Evolutionary conservation across 2,888 invertebrate genomes (phyloP).

Genomic region (Trichogramma dendrolimi): DNA sequence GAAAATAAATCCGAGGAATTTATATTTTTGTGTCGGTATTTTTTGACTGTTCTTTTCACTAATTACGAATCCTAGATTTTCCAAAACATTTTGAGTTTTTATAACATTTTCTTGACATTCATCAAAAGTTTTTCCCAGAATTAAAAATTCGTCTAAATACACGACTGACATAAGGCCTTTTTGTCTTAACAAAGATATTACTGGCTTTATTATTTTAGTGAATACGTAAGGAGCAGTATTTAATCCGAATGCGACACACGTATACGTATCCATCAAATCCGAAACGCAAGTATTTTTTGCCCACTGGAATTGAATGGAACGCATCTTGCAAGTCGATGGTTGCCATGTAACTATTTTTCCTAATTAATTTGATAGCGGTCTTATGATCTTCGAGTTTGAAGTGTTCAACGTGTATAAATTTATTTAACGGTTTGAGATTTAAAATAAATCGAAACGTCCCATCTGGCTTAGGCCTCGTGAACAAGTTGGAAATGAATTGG

Average conservation of each 20-base stretch:
- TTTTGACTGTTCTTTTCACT: conserved; percentile 11
- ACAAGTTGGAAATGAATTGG: too few relatives aligned
- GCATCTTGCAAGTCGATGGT: conserved; percentile 27
- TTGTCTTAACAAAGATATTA: conserved; percentile 17
- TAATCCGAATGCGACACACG: conserved; percentile 27
- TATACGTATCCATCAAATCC: conserved; percentile 25
- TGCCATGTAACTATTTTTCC: conserved; percentile 14
- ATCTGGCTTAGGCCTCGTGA: too few relatives aligned
- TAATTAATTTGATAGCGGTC: conserved; percentile 18
- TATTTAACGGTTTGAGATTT: conserved; percentile 19
- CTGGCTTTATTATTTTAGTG: conserved; percentile 29
- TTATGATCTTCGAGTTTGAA: conserved; percentile 24
- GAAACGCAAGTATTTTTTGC: conserved; percentile 28
- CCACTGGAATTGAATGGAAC: conserved; percentile 23
- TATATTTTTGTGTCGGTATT: neutral
- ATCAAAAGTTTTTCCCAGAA: conserved; percentile 9
- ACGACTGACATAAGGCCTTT: conserved; percentile 17
- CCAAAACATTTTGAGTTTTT: conserved; percentile 2
- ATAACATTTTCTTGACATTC: conserved; percentile 20
- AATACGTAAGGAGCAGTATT: conserved; percentile 27
- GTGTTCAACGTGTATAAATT: conserved; percentile 8
- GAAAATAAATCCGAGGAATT: conserved; percentile 17
- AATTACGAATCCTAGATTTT: conserved; percentile 15
- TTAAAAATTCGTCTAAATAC: conserved; percentile 30
- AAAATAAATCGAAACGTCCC: conserved; percentile 14